Conservation (phyloP, 2,113 vertebrate species). For the Centropristis striata region DNA sequence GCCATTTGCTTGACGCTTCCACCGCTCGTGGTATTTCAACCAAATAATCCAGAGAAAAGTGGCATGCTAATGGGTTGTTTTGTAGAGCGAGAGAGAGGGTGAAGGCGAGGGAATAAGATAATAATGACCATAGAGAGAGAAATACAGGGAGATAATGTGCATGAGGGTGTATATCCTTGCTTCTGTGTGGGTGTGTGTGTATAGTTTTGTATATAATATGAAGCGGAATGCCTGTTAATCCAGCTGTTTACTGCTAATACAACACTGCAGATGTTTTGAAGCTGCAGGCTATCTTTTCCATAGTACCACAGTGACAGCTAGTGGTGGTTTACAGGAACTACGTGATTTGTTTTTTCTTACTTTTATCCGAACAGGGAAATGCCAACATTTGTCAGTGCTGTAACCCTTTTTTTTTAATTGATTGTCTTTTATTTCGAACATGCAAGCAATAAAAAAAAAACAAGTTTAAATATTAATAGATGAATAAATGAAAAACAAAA, state of each 20-base stretch:
- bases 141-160: conserved; percentile 21
- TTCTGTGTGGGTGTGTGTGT: neutral
- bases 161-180: neutral
- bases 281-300: neutral
- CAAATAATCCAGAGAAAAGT: conserved; percentile 40
- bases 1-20: conserved; percentile 59
- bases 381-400: neutral
- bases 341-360: neutral
- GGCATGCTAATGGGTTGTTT: conserved; percentile 31
- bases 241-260: neutral
- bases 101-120: neutral
- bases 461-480: too few species aligned
- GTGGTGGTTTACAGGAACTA: conserved; percentile 53
- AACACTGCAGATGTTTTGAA: conserved; percentile 9
- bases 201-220: conserved; percentile 2
- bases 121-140: conserved; percentile 1
- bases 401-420: neutral
- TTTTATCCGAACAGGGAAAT: neutral
- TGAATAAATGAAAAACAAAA: too few species aligned
- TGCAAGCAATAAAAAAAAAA: too few species aligned
- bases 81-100: neutral
- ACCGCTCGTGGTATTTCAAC: conserved; percentile 53
- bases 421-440: too few species aligned
- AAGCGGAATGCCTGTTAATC: neutral
- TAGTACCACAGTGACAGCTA: conserved; percentile 68